phyloP scores from a whole-genome alignment of 2,888 invertebrate species.

The Cylindroiulus punctatus region DNA sequence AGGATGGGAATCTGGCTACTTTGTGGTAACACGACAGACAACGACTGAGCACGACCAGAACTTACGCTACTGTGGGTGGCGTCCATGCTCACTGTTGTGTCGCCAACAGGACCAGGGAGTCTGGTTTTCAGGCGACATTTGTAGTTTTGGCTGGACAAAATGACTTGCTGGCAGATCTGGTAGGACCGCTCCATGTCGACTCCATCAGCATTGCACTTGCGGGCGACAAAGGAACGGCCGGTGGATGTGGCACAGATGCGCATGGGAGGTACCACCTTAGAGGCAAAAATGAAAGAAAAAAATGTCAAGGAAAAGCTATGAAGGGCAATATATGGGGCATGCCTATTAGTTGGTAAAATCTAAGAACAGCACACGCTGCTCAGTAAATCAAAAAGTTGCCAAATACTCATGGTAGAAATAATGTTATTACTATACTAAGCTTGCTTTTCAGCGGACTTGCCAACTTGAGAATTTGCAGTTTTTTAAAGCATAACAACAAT shows the following conservation, averaged over 20 bases:
- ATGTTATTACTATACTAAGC: too few relatives aligned
- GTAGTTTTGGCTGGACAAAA: slow-evolving; percentile 88
- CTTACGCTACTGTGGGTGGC: background rate
- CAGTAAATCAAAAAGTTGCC: too few relatives aligned
- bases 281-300: background rate
- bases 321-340: background rate
- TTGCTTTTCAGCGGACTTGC: too few relatives aligned
- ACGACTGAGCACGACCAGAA: slow-evolving; percentile 49
- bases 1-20: background rate
- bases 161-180: slow-evolving; percentile 81
- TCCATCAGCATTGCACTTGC: slow-evolving; percentile 55
- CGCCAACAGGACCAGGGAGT: background rate
- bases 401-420: too few relatives aligned
- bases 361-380: too few relatives aligned
- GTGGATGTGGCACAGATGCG: background rate
- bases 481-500: too few relatives aligned
- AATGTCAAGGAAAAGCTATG: background rate
- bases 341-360: background rate
- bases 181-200: slow-evolving; percentile 94
- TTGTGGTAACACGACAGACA: slow-evolving; percentile 50
- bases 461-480: too few relatives aligned
- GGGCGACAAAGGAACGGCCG: background rate
- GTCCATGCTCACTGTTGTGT: slow-evolving; percentile 14
- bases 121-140: slow-evolving; percentile 31
- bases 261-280: slow-evolving; percentile 39